Conservation (phyloP, 2,888 invertebrate species). For the Elmis aenea region DNA sequence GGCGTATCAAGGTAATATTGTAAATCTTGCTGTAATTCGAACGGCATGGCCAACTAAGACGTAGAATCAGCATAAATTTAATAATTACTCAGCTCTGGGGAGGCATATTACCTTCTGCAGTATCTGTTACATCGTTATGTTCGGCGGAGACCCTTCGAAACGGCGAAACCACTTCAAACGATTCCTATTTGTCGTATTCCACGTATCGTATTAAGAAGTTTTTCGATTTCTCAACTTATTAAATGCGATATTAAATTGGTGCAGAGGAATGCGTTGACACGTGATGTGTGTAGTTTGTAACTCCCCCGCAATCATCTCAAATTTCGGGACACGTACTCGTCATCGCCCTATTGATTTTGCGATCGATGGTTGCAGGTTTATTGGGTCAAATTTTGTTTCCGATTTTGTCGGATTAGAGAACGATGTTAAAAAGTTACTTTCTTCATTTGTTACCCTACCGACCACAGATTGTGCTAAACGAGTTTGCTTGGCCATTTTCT, state of each 20-base stretch:
- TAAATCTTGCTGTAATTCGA: slow-evolving; percentile 51
- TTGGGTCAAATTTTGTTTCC: slow-evolving; percentile 18
- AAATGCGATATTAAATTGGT: slow-evolving; percentile 34
- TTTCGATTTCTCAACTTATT: slow-evolving; percentile 38
- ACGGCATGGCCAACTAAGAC: slow-evolving; percentile 47
- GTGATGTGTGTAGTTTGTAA: slow-evolving; percentile 20
- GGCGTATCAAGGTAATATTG: slow-evolving; percentile 50
- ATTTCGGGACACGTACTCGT: slow-evolving; percentile 31
- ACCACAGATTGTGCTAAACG: slow-evolving; percentile 32
- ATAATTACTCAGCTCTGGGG: slow-evolving; percentile 47
- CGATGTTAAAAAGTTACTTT: slow-evolving; percentile 1
- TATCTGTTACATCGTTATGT: slow-evolving; percentile 19
- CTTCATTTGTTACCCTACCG: slow-evolving; percentile 7
- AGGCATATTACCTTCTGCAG: slow-evolving; percentile 30
- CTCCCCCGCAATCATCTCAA: too few species aligned
- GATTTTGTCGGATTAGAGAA: slow-evolving; percentile 6
- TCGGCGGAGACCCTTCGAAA: background rate
- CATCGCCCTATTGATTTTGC: slow-evolving; percentile 27
- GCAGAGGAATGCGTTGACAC: slow-evolving; percentile 35
- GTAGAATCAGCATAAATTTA: slow-evolving; percentile 53
- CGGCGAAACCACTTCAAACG: background rate
- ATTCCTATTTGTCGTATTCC: background rate
- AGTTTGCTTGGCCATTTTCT: slow-evolving; percentile 30
- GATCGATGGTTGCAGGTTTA: slow-evolving; percentile 21
- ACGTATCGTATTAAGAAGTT: slow-evolving; percentile 14